Evolutionary conservation across 2,797 vertebrate species (phyloP), one percentile per base, ranked within the genome.

Genomic region (Lutjanus argentimaculatus): DNA sequence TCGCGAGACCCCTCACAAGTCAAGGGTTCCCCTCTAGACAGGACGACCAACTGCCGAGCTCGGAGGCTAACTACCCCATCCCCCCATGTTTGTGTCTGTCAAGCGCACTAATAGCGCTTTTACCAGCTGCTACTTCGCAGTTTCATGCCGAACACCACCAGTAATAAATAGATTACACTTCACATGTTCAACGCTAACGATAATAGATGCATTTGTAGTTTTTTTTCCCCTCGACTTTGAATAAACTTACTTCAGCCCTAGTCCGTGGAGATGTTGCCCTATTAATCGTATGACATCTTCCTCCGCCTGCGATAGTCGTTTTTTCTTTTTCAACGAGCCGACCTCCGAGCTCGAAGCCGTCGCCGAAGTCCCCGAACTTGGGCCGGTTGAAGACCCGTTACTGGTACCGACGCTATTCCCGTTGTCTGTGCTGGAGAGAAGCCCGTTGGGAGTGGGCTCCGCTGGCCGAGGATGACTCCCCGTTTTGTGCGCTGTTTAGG

Each of bases 271-370:
- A 96, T 99, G 98, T 95, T 99, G 98, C 88, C 98, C 98, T 94
- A 99, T 99, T 85, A 99, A 97, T 92, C 98, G 96, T 91, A 99
- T 99, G 94, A 99, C 97, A 95, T 99, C 98, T 95, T 99, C 98
- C 78, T 99, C 98, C 45, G 97, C 97, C 94, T 98, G 98, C 67
- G 97, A 97, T 68, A 99, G 97, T 77, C 98, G 95, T 93, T 99
- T 99, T 93, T 98, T 99, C 95, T 99, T 99, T 91, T 99, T 99
- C 88, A 97, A 87, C 69, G 96, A 97, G 70, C 97, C 96, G 49
- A 96, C 93, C 75, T 96, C 95, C 81, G 95, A 95, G 63, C 95
- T 91, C 75, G 96, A 94, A 79, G 96, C 95, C 84, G 96, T 90
- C 0, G 95, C 91, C 75, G 95, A 94, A 46, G 89, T 94, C 88